A percentile compares a stretch with the other conserved stretches of the same genome.
phyloP scores from a whole-genome alignment of 1,140 invertebrate genomes.

The Pogonomyrmex barbatus region DNA sequence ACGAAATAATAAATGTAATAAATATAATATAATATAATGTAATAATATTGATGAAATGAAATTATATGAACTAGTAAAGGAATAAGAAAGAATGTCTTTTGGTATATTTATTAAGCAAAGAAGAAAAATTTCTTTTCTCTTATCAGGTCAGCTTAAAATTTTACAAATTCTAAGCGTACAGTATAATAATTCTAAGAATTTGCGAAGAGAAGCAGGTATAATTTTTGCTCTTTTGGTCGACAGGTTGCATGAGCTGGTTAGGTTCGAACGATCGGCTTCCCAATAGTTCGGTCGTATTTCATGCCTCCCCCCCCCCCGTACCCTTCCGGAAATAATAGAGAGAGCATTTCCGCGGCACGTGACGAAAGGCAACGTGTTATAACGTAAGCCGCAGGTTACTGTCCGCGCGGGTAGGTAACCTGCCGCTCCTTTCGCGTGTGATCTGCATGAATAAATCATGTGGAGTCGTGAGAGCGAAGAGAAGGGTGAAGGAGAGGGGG shows the following conservation, averaged over 20 bases:
- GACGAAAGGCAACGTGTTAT: constrained; percentile 58
- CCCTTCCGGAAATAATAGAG: constrained; percentile 66
- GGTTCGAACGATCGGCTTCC: constrained; percentile 33
- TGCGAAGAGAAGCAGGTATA: neutral
- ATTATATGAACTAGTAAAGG: neutral
- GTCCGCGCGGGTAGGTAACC: neutral
- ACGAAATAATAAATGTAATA: neutral
- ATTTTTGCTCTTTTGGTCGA: constrained; percentile 11
- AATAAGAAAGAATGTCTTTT: neutral
- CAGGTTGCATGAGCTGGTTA: constrained; percentile 11
- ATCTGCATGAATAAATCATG: constrained; percentile 63
- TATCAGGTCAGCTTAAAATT: neutral
- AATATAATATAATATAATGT: neutral
- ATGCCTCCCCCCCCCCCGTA: constrained; percentile 21
- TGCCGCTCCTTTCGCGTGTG: constrained; percentile 24
- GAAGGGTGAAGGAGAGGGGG: neutral
- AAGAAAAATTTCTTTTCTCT: neutral
- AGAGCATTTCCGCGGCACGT: constrained; percentile 62
- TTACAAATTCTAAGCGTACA: neutral
- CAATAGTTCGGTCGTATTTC: constrained; percentile 52
- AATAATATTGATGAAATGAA: neutral
- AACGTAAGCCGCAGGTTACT: constrained; percentile 47
- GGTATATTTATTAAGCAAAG: neutral
- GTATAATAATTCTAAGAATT: no score
- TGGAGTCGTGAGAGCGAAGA: neutral